Base-by-base conservation (phyloP, 2,113 vertebrate species). In the Conger conger region DNA sequence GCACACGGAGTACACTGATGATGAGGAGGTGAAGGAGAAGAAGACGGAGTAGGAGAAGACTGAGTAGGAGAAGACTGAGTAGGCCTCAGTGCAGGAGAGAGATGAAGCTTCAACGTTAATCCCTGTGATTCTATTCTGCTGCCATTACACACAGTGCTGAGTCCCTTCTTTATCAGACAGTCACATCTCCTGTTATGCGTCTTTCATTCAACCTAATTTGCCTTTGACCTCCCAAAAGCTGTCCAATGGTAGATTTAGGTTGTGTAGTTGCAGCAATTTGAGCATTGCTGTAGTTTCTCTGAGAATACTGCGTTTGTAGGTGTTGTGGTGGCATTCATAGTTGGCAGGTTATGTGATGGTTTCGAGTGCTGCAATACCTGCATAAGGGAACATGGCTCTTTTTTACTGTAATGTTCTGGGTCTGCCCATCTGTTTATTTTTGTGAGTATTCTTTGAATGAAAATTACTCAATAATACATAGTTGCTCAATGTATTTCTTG, bases 1-100 rank as follows among this genome's bases (percentile, higher is more conserved):
- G 42, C 97, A 96, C 0, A 95, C 95, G 0, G 96, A 98, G 83
- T 99, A 99, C 94, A 98, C 98, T 0, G 98, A 99, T 42, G 98
- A 98, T 8, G 98, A 99, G 81, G 95, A 96, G 33, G 87, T 78
- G 35, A 95, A 93, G 83, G 95, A 96, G 87, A 95, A 95, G 87
- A 96, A 96, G 91, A 79, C 77, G 0, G 93, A 95, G 57, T 96
- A 93, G 86, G 98, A 99, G 81, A 95, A 96, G 33, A 87, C 76
- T 35, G 95, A 93, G 83, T 95, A 96, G 87, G 95, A 95, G 87
- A 96, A 96, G 91, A 79, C 77, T 0, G 93, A 95, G 57, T 96
- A 93, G 86, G n/a, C n/a, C n/a, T n/a, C n/a, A n/a, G n/a, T 23
- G 37, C 27, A 76, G 86, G 82, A 45, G 20, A 76, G 63, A 86